Evolutionary conservation across 2,888 invertebrate genomes (phyloP), one percentile per base, ranked within the genome.

Genomic region (Drepana falcataria): DNA sequence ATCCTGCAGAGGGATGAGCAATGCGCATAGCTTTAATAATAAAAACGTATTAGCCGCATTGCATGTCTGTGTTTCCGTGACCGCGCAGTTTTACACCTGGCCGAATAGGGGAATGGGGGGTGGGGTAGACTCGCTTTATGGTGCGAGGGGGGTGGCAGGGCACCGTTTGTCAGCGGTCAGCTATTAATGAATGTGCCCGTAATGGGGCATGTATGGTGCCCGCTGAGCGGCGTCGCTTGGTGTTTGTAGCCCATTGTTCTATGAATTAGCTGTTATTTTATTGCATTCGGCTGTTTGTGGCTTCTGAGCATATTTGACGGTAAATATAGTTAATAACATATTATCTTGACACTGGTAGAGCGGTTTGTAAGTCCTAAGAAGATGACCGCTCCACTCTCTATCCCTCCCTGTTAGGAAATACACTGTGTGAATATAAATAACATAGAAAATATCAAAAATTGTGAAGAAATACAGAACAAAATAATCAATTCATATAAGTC

Each of bases 81-180:
- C 89, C 81, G 81, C 80, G 85, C 88, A 87, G 87, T 89, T 90
- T 90, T 88, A 89, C 90, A 90, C 90, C 90, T 90, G 90, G 90
- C 74, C 79, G 69, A 75, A 69, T 73, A 71, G 83, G 78, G 79
- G 74, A 21, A 21, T 21, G 75, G 71, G 68, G 64, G 71, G 72
- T 75, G 70, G 66, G 69, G 65, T 55, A 69, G 71, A 66, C 75
- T 68, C 67, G 73, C 77, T 70, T 73, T 71, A 72, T 74, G 74
- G 72, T 21, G 21, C 74, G 77, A 73, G 75, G 75, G 77, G 75
- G 79, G 79, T 81, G 77, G 70, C 75, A 73, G 79, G 75, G 77
- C 70, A 81, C 82, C 85, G 86, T 88, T 88, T 86, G 88, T 83
- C 87, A 83, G 87, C 84, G 85, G 87, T 81, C 83, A 83, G 79